A percentile compares a stretch with the other conserved stretches of the same genome.
phyloP scores from a whole-genome alignment of 2,113 vertebrate species.

The Eudyptes chrysolophus region DNA sequence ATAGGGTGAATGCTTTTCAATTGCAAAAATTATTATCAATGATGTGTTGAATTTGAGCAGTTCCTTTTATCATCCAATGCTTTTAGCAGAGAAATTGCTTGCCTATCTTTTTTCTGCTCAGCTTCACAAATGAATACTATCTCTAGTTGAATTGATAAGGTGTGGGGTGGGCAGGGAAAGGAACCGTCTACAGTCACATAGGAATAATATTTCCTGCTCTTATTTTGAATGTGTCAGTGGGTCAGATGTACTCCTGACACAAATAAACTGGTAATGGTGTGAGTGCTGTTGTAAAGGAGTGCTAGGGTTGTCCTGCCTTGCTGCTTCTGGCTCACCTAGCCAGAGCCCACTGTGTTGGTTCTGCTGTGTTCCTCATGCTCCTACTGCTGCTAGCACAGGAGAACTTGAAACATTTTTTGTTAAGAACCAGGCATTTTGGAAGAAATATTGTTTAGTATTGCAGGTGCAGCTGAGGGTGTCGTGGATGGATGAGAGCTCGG shows the following conservation, averaged over 20 bases:
- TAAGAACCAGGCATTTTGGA: background rate
- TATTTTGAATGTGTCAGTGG: background rate
- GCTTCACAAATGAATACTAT: background rate
- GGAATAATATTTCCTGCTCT: background rate
- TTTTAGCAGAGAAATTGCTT: background rate
- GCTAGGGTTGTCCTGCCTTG: background rate
- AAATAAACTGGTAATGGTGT: background rate
- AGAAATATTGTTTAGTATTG: background rate
- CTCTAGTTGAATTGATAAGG: background rate
- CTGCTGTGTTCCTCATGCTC: background rate
- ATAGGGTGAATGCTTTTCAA: background rate
- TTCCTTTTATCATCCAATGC: background rate
- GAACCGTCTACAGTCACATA: accelerated
- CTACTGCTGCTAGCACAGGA: background rate
- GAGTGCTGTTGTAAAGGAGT: background rate
- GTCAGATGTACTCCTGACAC: background rate
- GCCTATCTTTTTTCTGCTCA: background rate
- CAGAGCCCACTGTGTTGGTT: background rate
- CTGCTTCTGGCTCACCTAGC: background rate
- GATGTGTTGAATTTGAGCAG: background rate
- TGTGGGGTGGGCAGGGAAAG: background rate
- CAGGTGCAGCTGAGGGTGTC: background rate
- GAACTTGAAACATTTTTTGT: background rate
- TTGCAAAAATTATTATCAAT: background rate
- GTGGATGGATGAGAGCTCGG: background rate